Base-by-base conservation (phyloP, 35 echinoderm and acorn worm species). In the Chiridota heheva region DNA sequence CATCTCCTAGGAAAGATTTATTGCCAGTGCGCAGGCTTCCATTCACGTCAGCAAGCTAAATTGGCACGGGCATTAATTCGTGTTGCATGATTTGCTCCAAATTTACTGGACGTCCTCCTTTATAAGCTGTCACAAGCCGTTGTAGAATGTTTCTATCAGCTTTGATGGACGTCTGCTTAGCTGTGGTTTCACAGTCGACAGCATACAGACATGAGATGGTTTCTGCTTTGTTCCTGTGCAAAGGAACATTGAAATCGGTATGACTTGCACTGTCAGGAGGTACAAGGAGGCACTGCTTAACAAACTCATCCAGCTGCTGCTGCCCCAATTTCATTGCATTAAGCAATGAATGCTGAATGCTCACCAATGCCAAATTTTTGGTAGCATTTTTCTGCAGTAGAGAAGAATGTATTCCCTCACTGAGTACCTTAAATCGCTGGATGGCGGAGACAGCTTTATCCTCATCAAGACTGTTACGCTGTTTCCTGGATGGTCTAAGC, bases 41-140 rank as follows among this genome's bases (percentile, higher is more conserved):
- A 67, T 81, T 67, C 47, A 84, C 58, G 17, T 72, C 48, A 71
- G 81, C 65, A 57, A 84, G 81, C 36, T 43, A 84, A 12, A 84
- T 22, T 28, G 81, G 81, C 33, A 67, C 39, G 44, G 59, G 61
- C 40, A n/a, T n/a, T n/a, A n/a, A n/a, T n/a, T n/a, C n/a, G n/a
- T n/a, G n/a, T n/a, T n/a, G n/a, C n/a, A n/a, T 13, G 24, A 68
- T 31, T 1, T 37, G 17, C 22, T 44, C 42, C n/a, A 82, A 51
- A 36, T 68, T 25, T 30, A 68, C 44, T 8, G 10, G 24, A 45
- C 42, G 60, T 1, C 63, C 80, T 46, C 17, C 63, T 15, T 68
- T 25, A 33, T 24, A 46, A 44, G 80, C 80, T 17, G 39, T 44
- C 10, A 82, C 1, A 67, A 68, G 60, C 31, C 60, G 60, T 33